Base-by-base conservation (phyloP, 2,113 vertebrate genomes). In the Xiphorhynchus elegans region DNA sequence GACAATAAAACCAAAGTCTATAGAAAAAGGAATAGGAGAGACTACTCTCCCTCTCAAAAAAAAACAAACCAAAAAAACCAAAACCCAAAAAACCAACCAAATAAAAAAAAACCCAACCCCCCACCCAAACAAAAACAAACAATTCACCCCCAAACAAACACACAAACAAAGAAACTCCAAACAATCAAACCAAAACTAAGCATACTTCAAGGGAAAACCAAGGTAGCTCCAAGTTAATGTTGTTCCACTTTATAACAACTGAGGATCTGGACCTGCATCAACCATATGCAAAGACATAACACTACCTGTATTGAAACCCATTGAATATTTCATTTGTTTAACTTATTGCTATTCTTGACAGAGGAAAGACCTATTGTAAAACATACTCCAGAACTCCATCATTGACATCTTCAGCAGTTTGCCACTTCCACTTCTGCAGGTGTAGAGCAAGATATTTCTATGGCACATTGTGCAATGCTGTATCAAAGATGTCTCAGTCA, bases 391-490 rank as follows among this genome's bases (percentile, higher is more conserved):
- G 76, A 69, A 5, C 31, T 73, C 23, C 20, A 40, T 17, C 17
- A 77, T 28, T 58, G 79, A 28, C 46, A 53, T 12, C 8, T 40
- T 40, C 62, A 63, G 58, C 8, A 64, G 16, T 0, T 31, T 66
- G 23, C 10, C 35, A 13, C 15, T 59, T 72, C 17, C 13, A 13
- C 3, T 52, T 53, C 55, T 49, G 33, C 5, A 17, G 35, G 25
- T 49, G 84, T 74, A 40, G 17, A 31, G 55, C 40, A 66, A n/a
- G 24, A 4, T 81, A 18, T 53, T n/a, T 49, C 31, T 69, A 31
- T 1, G 3, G 25, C 21, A 13, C 20, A 1, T 60, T 1, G 1
- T 47, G 66, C 29, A 1, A 0, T 16, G 17, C 25, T 62, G 10
- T 9, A 14, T 39, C 3, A 9, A 47, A 87, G 23, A 40, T 9